Base-by-base conservation (phyloP, 1,140 invertebrate genomes). In the Aphidius gifuensis region DNA sequence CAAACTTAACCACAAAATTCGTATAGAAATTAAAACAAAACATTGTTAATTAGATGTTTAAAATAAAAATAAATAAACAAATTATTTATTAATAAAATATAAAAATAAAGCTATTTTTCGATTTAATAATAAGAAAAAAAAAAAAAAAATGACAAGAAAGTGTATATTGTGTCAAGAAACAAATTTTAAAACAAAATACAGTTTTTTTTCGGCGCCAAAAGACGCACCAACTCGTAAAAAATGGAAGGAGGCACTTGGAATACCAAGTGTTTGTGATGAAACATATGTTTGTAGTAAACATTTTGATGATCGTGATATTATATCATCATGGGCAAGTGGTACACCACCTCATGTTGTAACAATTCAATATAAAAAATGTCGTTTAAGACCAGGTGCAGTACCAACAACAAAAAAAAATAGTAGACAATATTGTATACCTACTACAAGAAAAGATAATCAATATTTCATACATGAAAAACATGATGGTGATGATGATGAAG, bases 281-380 rank as follows among this genome's bases (percentile, higher is more conserved):
- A 78, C 76, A 11, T 80, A 74, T 62, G 71, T 80, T 38, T 80
- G 78, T 49, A 80, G 78, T 61, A 77, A 75, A 69, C 77, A 80
- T 65, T 80, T 80, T 67, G 63, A 71, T 16, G 68, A 72, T 43
- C 64, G 69, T 38, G 78, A 80, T 69, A 77, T 80, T 43, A 76
- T 80, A 53, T 79, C 78, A 5, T 76, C 79, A 43, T 80, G 78
- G 78, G 67, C 75, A 39, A 80, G 78, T 46, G 78, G 78, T 46
- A 70, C 75, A 21, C 78, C 78, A 39, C 78, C 78, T 6, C 73
- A 79, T 66, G 76, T 78, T 59, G 70, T 80, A 46, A 73, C 74
- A 38, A 78, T 80, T 47, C 77, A 79, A 58, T 80, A 80, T 47
- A 80, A 80, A 67, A 80, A 80, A 69, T 79, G 74, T 57, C 71